Percentiles rank a stretch among this genome's conserved stretches.
phyloP scores from a whole-genome alignment of 2,113 vertebrate genomes.

The Mungos mungo region DNA sequence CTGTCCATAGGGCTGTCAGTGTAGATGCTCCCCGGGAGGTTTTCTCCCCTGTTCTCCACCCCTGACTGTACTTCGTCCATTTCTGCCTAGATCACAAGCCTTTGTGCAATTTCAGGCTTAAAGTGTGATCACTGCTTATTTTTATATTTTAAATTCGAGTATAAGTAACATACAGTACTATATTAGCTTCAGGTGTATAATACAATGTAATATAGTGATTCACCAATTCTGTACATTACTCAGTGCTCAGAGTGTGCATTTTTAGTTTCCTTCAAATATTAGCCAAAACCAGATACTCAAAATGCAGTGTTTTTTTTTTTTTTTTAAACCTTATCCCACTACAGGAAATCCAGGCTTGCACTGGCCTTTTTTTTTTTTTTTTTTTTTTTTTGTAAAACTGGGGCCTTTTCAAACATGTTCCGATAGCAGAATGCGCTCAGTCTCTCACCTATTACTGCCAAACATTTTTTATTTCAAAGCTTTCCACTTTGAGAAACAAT shows the following conservation, averaged over 20 bases:
- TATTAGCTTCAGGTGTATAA: background rate
- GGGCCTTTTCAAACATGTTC: background rate
- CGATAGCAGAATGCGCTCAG: background rate
- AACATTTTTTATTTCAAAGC: conserved; percentile 42
- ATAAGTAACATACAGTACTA: background rate
- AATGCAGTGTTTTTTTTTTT: background rate
- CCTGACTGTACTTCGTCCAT: background rate
- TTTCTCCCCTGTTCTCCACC: background rate
- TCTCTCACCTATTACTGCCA: background rate
- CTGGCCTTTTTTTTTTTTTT: background rate
- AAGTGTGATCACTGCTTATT: background rate
- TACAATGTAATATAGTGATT: background rate
- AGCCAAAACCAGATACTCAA: background rate
- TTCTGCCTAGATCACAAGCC: background rate
- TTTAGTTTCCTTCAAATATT: background rate
- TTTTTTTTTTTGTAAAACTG: background rate
- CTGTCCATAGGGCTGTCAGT: background rate
- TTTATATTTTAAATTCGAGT: background rate
- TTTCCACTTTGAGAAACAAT: conserved; percentile 43
- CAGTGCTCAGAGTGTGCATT: background rate
- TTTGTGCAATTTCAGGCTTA: background rate
- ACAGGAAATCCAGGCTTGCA: background rate
- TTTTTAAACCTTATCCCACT: background rate
- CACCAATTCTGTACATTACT: background rate
- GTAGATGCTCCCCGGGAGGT: background rate